These are phyloP conservation scores for Chelmon rostratus DNA, from an alignment of 2,797 vertebrate species.

Conservation along the genomic window DNA sequence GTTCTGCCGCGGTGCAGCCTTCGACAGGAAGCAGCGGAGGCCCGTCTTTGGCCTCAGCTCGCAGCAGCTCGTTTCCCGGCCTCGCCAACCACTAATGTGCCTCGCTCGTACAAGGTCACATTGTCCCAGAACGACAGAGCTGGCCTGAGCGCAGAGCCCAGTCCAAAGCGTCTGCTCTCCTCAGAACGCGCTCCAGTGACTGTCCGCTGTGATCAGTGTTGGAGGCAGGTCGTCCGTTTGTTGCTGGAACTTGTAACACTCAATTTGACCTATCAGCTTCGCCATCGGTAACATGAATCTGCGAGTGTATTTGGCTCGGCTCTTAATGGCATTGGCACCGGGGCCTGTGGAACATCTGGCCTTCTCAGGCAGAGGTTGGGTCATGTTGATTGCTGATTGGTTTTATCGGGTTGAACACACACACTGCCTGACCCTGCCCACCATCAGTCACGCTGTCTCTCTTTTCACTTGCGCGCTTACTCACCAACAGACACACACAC, in stretches of 20 bases:
- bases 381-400: slow-evolving; percentile 63
- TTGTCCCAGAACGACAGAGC: slow-evolving; percentile 59
- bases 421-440: slow-evolving; percentile 18
- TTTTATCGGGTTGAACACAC: slow-evolving; percentile 66
- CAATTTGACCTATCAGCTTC: slow-evolving; percentile 81
- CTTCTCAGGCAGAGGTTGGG: slow-evolving; percentile 63
- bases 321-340: slow-evolving; percentile 75
- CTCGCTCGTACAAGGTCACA: slow-evolving; percentile 72
- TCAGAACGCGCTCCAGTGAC: slow-evolving; percentile 60
- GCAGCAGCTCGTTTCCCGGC: slow-evolving; percentile 50
- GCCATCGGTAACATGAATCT: slow-evolving; percentile 76
- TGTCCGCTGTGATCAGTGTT: slow-evolving; percentile 75
- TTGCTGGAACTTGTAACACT: slow-evolving; percentile 77
- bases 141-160: slow-evolving; percentile 52
- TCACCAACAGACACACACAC: not conserved
- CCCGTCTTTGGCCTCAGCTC: slow-evolving; percentile 22
- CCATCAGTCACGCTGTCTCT: slow-evolving; percentile 23
- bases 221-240: slow-evolving; percentile 64
- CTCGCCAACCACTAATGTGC: slow-evolving; percentile 57
- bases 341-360: slow-evolving; percentile 80
- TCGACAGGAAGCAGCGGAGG: slow-evolving; percentile 6
- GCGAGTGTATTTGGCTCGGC: slow-evolving; percentile 77
- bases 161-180: slow-evolving; percentile 55
- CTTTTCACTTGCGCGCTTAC: not conserved
- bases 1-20: slow-evolving; percentile 23